Evolutionary conservation across 1,140 invertebrate genomes (phyloP).

Genomic region (Agraylea sexmaculata): DNA sequence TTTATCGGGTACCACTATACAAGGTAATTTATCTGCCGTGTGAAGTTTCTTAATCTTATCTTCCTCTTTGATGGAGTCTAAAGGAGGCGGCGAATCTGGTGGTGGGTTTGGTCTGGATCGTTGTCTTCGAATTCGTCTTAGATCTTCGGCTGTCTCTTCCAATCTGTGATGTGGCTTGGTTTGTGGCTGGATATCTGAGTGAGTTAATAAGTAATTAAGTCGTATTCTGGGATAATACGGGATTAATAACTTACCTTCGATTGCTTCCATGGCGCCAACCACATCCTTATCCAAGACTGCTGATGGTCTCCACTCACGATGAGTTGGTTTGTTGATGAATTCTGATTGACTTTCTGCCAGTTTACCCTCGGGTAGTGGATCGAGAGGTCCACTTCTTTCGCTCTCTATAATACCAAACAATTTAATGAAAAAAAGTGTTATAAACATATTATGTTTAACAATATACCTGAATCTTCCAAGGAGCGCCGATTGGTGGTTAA

Average conservation of each 20-base stretch:
- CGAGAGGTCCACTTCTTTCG: conserved; percentile 55
- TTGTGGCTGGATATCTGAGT: conserved; percentile 58
- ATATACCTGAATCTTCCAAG: conserved; percentile 65
- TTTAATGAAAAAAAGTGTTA: conserved; percentile 3
- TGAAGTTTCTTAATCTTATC: conserved; percentile 34
- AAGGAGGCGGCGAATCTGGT: conserved; percentile 22
- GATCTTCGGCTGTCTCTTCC: conserved; percentile 38
- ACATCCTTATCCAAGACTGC: conserved; percentile 68
- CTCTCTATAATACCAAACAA: conserved; percentile 44
- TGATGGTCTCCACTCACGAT: conserved; percentile 64
- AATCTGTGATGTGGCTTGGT: conserved; percentile 63
- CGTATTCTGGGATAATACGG: too few relatives aligned
- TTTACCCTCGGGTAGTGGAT: conserved; percentile 54
- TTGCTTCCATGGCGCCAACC: conserved; percentile 71
- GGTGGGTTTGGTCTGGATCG: conserved; percentile 33
- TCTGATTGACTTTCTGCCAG: conserved; percentile 10
- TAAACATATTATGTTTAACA: conserved; percentile 4
- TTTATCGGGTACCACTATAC: background rate
- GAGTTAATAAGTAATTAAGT: conserved; percentile 10
- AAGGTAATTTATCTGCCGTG: background rate
- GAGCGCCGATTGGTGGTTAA: conserved; percentile 58
- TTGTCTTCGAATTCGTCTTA: conserved; percentile 37
- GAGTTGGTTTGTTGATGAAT: conserved; percentile 6
- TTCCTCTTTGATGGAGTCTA: conserved; percentile 44
- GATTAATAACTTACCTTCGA: conserved; percentile 51